Evolutionary conservation across 1,140 invertebrate genomes (phyloP).

Genomic region (Piezodorus guildinii): DNA sequence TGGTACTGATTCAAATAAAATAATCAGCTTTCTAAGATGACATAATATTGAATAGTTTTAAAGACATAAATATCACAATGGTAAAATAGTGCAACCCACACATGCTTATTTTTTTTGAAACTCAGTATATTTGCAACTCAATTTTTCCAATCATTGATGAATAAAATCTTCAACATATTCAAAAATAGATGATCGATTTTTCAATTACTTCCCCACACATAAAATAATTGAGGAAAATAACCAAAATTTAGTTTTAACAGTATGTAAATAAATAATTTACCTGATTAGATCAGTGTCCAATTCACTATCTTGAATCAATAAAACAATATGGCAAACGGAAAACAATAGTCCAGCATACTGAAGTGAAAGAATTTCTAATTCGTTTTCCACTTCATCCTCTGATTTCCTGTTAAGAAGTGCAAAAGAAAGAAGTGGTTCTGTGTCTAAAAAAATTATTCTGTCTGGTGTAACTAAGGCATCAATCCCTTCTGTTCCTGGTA

Average conservation of each 20-base stretch:
- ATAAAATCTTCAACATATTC: too few species aligned
- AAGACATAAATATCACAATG: too few species aligned
- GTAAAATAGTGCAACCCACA: too few species aligned
- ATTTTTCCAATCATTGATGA: too few species aligned
- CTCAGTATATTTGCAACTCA: too few species aligned
- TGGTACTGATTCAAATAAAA: too few species aligned
- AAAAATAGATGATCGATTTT: too few species aligned
- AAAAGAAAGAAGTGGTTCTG: slow-evolving; percentile 51
- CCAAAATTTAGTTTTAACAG: not conserved
- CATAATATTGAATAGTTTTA: too few species aligned
- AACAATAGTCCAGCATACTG: slow-evolving; percentile 73
- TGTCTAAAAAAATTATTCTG: slow-evolving; percentile 49
- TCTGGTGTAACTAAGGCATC: slow-evolving; percentile 51
- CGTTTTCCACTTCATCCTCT: slow-evolving; percentile 48
- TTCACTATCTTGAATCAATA: slow-evolving; percentile 79
- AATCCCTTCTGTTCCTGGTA: slow-evolving; percentile 48
- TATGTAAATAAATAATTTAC: slow-evolving; percentile 32
- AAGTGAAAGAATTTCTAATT: slow-evolving; percentile 57
- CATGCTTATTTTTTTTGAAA: too few species aligned
- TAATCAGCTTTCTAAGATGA: too few species aligned
- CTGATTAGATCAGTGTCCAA: slow-evolving; percentile 60
- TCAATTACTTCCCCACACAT: too few species aligned
- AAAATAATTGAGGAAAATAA: not conserved
- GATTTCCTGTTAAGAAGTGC: slow-evolving; percentile 37
- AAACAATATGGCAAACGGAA: slow-evolving; percentile 77